Percentiles rank a stretch among this genome's conserved stretches.
These are phyloP conservation scores for Eristalinus aeneus DNA, from an alignment of 2,888 invertebrate species.

Conservation along the genomic window DNA sequence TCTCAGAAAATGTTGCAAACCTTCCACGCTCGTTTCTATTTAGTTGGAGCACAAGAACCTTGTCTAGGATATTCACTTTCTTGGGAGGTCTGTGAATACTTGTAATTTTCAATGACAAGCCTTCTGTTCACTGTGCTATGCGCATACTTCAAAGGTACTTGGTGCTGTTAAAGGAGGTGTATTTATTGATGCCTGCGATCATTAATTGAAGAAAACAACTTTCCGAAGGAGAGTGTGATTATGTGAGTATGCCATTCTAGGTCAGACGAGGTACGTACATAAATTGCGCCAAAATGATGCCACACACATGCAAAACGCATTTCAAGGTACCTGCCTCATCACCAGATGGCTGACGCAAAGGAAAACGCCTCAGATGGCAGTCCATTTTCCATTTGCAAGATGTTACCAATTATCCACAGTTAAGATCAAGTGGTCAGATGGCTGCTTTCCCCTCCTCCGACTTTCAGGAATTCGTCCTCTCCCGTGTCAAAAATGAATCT, in stretches of 20 bases:
- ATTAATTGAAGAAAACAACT: too few relatives aligned
- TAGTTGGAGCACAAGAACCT: background rate
- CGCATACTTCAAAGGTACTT: background rate
- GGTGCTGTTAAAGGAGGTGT: background rate
- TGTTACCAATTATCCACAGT: constrained; percentile 35
- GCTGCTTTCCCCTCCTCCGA: background rate
- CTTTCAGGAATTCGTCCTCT: background rate
- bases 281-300: background rate
- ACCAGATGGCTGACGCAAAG: background rate
- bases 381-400: constrained; percentile 7
- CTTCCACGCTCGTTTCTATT: background rate
- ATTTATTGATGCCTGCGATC: background rate
- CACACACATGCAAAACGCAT: background rate
- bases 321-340: background rate
- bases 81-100: too few relatives aligned
- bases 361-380: background rate
- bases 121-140: background rate
- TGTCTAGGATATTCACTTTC: background rate
- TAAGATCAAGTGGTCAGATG: constrained; percentile 24
- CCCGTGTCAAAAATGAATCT: constrained; percentile 44
- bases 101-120: too few relatives aligned
- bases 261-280: background rate
- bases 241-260: background rate
- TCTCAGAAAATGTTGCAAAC: background rate
- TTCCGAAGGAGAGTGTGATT: background rate